These are phyloP conservation scores for Meloidogyne chitwoodi DNA, from an alignment of 1,140 invertebrate genomes.

Conservation along the genomic window DNA sequence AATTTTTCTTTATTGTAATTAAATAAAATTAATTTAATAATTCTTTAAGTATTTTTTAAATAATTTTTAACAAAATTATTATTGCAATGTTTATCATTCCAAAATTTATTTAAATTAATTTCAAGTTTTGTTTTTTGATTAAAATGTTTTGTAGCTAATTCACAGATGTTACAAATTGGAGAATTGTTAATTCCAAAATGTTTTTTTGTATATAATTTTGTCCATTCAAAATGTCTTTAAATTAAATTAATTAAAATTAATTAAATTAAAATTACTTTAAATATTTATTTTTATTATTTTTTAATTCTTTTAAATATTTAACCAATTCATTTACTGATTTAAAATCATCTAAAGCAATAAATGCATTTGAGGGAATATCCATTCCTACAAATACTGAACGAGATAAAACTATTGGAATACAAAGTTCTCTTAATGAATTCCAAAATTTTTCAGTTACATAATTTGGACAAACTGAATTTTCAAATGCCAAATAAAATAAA, in stretches of 20 bases:
- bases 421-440: constrained; percentile 2
- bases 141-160: not conserved
- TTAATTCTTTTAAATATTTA: not conserved
- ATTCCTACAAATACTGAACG: constrained; percentile 1
- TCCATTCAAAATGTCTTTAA: not conserved
- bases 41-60: no score
- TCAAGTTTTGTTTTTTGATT: not conserved
- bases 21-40: no score
- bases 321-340: constrained; percentile 9
- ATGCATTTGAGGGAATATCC: constrained; percentile 10
- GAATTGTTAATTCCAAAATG: not conserved
- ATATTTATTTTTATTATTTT: constrained; percentile 9
- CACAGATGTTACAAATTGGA: not conserved
- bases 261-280: constrained; percentile 12
- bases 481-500: constrained; percentile 57
- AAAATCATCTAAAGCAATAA: constrained; percentile 24
- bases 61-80: not conserved
- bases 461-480: constrained; percentile 58
- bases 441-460: constrained; percentile 61
- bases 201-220: not conserved
- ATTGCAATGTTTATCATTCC: not conserved
- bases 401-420: constrained; percentile 8
- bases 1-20: no score
- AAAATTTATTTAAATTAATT: not conserved
- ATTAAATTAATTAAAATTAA: not conserved